Evolutionary conservation across 2,797 vertebrate species (phyloP).

Genomic region (Trachops cirrhosus): DNA sequence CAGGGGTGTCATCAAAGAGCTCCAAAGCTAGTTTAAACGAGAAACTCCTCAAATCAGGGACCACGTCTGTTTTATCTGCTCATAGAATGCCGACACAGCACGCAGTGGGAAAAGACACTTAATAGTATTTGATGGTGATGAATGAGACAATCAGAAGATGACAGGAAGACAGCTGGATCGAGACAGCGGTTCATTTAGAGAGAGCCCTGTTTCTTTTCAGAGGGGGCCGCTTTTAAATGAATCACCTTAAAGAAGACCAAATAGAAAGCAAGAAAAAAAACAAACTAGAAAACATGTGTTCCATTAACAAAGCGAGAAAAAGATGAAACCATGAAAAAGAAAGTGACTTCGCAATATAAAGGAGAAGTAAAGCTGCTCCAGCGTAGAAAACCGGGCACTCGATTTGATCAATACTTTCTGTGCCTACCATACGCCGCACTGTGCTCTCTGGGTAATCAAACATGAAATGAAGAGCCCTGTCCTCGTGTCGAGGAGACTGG

Average conservation of each 20-base stretch:
- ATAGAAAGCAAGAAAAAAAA: neutral
- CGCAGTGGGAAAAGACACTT: constrained; percentile 72
- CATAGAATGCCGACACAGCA: constrained; percentile 67
- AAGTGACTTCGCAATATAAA: neutral
- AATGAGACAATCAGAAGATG: constrained; percentile 74
- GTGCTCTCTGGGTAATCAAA: neutral
- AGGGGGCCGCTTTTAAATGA: constrained; percentile 45
- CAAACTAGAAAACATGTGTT: neutral
- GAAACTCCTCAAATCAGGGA: constrained; percentile 41
- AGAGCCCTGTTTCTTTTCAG: constrained; percentile 15
- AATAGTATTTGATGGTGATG: constrained; percentile 70
- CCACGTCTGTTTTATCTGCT: constrained; percentile 63
- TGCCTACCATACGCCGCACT: neutral
- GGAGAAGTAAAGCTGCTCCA: neutral
- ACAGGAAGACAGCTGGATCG: constrained; percentile 73
- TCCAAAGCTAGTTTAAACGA: neutral
- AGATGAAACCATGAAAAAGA: neutral
- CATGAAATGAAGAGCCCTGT: neutral
- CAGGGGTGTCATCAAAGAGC: neutral
- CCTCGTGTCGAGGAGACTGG: neutral
- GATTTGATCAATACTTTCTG: neutral
- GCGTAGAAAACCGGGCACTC: neutral
- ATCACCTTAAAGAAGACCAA: constrained; percentile 64
- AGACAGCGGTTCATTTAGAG: constrained; percentile 39
- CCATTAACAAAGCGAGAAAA: neutral